phyloP scores from a whole-genome alignment of 2,797 vertebrate species.

The Halcyon smyrnensis region DNA sequence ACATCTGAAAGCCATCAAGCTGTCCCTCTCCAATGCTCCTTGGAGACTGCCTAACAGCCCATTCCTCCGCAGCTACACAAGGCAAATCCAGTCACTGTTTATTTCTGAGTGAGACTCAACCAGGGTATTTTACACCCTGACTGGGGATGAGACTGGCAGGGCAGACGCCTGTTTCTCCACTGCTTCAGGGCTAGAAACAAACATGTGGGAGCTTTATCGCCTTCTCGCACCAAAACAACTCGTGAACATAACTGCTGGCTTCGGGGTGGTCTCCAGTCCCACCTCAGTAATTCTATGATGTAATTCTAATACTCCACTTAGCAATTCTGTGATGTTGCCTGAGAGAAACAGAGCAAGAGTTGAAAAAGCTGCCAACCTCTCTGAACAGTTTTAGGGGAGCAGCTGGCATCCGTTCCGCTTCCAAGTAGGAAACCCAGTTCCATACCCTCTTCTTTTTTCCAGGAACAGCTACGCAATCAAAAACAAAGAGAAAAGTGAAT shows the following conservation, averaged over 20 bases:
- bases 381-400: slow-evolving; percentile 90
- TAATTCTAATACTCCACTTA: not conserved
- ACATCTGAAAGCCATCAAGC: not conserved
- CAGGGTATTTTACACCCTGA: not conserved
- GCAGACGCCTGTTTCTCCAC: not conserved
- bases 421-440: slow-evolving; percentile 91
- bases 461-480: slow-evolving; percentile 69
- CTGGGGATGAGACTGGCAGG: not conserved
- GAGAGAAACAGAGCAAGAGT: not conserved
- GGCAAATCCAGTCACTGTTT: not conserved
- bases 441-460: slow-evolving; percentile 89
- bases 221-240: not conserved
- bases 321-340: not conserved
- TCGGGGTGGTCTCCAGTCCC: not conserved
- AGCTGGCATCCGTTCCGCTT: slow-evolving; percentile 87
- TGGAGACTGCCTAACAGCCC: not conserved
- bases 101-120: not conserved
- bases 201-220: not conserved
- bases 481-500: slow-evolving; percentile 25
- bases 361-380: slow-evolving; percentile 82
- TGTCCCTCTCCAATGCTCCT: not conserved
- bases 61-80: not conserved
- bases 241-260: not conserved
- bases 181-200: not conserved
- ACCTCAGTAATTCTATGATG: not conserved